Base-by-base conservation (phyloP, 2,888 invertebrate genomes). In the Apoda limacodes region DNA sequence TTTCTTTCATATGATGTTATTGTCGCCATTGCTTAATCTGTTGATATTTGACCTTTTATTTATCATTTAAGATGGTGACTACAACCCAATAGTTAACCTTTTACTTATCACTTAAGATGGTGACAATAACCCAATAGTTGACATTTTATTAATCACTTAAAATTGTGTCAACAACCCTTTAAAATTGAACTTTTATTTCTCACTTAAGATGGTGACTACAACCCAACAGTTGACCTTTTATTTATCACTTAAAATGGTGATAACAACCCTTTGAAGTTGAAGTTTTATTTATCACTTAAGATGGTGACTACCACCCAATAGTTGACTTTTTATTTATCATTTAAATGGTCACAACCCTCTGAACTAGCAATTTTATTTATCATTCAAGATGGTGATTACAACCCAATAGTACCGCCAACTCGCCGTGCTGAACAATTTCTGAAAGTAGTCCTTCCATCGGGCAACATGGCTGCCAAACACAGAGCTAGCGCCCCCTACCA, bases 401-500 rank as follows among this genome's bases (percentile, higher is more conserved):
- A 61, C 0, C 72, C 76, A 0, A 50, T 76, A 33, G 65, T 72
- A 1, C 49, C 55, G 0, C 78, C 78, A 0, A 60, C 60, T 0
- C 56, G 70, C 0, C 51, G 60, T 0, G 55, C 59, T 0, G 83
- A 75, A 6, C 69, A 72, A 3, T 72, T 60, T 25, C 64, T 86
- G 3, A 72, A 78, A 1, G 84, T 88, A 2, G 83, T 85, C 0
- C 56, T 75, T 0, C 85, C 85, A 0, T 78, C 75, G 30, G 85
- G 85, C 17, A 69, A 83, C 26, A 88, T 90, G 84, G 83, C 84
- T 1, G 69, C 80, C 9, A 90, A 90, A 53, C 82, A 89, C 48
- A 78, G 83, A 11, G 76, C 82, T 0, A 84, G 87, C 6, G 85
- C 85, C 1, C 93, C 93, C 0, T 92, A 89, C 45, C 82, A 89